These are phyloP conservation scores for Anodontia alba DNA, from an alignment of 2,888 invertebrate species.

Conservation along the genomic window DNA sequence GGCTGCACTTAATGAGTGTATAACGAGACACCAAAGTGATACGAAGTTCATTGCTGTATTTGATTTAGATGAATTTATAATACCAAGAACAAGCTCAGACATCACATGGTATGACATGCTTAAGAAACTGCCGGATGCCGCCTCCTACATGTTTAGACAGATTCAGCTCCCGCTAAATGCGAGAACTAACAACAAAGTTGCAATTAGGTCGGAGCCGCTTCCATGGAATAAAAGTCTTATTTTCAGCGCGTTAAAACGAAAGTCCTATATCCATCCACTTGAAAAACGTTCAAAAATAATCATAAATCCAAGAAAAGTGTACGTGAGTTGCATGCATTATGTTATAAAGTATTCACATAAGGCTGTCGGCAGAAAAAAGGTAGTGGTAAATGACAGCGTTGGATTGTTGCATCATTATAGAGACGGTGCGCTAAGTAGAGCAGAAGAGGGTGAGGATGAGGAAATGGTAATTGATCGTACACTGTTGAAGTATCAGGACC, in stretches of 20 bases:
- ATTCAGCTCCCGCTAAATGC: not conserved
- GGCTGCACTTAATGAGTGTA: constrained; percentile 21
- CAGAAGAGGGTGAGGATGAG: not conserved
- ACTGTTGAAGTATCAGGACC: not conserved
- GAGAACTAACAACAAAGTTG: not conserved
- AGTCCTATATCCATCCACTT: not conserved
- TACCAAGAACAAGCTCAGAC: constrained; percentile 6
- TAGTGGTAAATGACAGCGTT: not conserved
- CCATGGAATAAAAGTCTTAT: not conserved
- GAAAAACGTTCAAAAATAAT: not conserved
- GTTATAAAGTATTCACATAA: not conserved
- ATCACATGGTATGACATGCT: constrained; percentile 18
- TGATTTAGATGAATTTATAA: constrained; percentile 23
- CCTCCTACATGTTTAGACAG: not conserved
- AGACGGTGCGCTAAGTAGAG: not conserved
- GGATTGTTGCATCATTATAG: constrained; percentile 1
- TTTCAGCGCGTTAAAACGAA: not conserved
- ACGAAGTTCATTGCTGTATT: constrained; percentile 8
- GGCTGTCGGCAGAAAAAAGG: too few species aligned
- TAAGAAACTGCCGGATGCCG: not conserved
- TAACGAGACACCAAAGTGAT: not conserved
- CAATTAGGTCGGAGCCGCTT: too few species aligned
- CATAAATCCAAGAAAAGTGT: not conserved
- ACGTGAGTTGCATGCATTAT: not conserved
- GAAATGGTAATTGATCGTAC: too few species aligned